Percentiles rank a stretch among this genome's conserved stretches.
Evolutionary conservation across 2,113 vertebrate genomes (phyloP).

Genomic region (Forbesichthys papilliferus): DNA sequence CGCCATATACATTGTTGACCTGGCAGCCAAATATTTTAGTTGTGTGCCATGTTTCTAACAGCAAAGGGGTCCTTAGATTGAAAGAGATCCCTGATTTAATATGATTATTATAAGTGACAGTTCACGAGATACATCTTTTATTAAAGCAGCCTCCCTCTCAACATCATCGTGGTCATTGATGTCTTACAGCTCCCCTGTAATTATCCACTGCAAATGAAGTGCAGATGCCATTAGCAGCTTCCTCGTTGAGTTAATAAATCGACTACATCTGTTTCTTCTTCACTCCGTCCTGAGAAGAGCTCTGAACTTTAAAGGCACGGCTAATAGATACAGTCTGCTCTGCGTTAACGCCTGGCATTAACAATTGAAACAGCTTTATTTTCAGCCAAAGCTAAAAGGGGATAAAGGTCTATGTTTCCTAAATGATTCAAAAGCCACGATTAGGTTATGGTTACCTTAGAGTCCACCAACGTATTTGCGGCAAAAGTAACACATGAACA

Average conservation of each 20-base stretch:
- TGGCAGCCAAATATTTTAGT: no score
- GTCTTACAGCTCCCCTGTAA: slow-evolving; percentile 50
- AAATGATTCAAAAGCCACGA: slow-evolving; percentile 35
- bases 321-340: slow-evolving; percentile 49
- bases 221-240: slow-evolving; percentile 60
- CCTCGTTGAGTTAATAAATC: slow-evolving; percentile 65
- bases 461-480: slow-evolving; percentile 27
- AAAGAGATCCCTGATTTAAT: no score
- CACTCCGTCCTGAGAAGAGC: slow-evolving; percentile 45
- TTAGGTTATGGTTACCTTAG: slow-evolving; percentile 44
- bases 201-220: slow-evolving; percentile 61
- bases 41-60: no score
- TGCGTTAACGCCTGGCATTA: slow-evolving; percentile 42
- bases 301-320: slow-evolving; percentile 31
- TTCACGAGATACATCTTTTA: background rate
- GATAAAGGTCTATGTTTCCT: slow-evolving; percentile 12
- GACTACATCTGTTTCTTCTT: slow-evolving; percentile 52
- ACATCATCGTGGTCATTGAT: slow-evolving; percentile 35
- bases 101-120: no score
- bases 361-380: slow-evolving; percentile 22
- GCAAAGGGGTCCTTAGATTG: no score
- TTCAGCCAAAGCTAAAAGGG: slow-evolving; percentile 29
- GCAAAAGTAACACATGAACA: background rate
- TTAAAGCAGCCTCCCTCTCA: slow-evolving; percentile 7
- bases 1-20: no score